Conservation (phyloP, 30 jellyfish, hydroid and myxozoan genomes). For the Turritopsis dohrnii region DNA sequence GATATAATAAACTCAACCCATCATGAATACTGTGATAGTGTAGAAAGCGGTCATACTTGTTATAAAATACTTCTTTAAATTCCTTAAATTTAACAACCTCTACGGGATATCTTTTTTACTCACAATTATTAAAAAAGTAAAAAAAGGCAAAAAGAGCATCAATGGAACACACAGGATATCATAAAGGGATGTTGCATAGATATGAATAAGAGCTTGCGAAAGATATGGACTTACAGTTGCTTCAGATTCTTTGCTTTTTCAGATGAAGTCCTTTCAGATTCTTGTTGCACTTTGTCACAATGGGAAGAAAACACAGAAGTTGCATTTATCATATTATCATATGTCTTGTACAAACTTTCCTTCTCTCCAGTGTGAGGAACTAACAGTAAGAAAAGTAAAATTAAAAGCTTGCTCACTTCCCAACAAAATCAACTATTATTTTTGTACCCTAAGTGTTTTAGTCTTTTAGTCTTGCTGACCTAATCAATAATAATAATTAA, state of each 20-base stretch:
- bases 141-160: neutral
- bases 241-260: slow-evolving; percentile 2
- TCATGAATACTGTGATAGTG: too few relatives aligned
- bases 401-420: neutral
- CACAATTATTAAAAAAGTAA: too few relatives aligned
- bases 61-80: too few relatives aligned
- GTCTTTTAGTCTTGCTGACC: too few relatives aligned
- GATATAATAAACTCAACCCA: too few relatives aligned
- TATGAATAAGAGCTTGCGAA: neutral
- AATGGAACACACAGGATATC: neutral
- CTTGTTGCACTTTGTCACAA: neutral
- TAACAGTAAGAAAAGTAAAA: too few relatives aligned
- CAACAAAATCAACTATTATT: neutral
- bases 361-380: neutral
- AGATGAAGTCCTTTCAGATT: neutral
- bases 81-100: too few relatives aligned
- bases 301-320: neutral
- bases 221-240: neutral
- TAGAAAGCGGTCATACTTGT: too few relatives aligned
- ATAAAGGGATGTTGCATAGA: neutral
- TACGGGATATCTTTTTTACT: too few relatives aligned
- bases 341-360: slow-evolving; percentile 1
- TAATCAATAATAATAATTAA: too few relatives aligned
- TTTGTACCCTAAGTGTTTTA: too few relatives aligned
- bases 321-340: neutral